Evolutionary conservation across 2,888 invertebrate genomes (phyloP), one percentile per base, ranked within the genome.

Genomic region (Scrobipalpa costella): DNA sequence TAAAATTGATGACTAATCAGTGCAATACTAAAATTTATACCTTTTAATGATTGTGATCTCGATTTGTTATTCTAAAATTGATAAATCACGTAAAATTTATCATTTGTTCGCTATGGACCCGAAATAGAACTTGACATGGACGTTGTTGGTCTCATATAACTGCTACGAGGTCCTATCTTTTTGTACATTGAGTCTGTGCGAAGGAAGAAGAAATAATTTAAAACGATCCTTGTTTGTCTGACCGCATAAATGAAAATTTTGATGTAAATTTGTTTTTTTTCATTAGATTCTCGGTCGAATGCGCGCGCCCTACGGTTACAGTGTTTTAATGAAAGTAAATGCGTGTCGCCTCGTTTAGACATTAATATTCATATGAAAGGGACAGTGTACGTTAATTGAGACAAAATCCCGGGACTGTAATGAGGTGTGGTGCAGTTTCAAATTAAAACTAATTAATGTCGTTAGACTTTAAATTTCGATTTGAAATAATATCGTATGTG

Each of bases 301-400:
- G 13, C 33, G 21, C 8, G n/a, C 27, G 44, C 17, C 34, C 49
- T 49, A 49, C 47, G 49, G 27, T 60, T 49, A 44, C 44, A 49
- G 49, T 49, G 49, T 34, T 60, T 60, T 60, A 47, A 60, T 60
- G 47, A 34, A 60, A 60, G 60, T 60, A 17, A 60, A 60, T 49
- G 60, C 13, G 49, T 49, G 17, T 60, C 49, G 17, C 60, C 17
- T 34, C 49, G 11, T 27, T 60, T 27, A 27, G 47, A 60, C 60
- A 60, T 63, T 65, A 63, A 65, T 65, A 63, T 65, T 65, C 62
- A 63, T 63, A 34, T 8, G 7, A 11, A 38, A 66, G 63, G 68
- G 70, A 64, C 58, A 70, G 73, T 71, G 65, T 69, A n/a, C n/a
- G 71, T 76, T 82, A 83, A 84, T 83, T 79, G 76, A 76, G 79